A percentile compares a stretch with the other conserved stretches of the same genome.
Conservation (phyloP, 2,888 invertebrate genomes). For the Catocala nupta region DNA sequence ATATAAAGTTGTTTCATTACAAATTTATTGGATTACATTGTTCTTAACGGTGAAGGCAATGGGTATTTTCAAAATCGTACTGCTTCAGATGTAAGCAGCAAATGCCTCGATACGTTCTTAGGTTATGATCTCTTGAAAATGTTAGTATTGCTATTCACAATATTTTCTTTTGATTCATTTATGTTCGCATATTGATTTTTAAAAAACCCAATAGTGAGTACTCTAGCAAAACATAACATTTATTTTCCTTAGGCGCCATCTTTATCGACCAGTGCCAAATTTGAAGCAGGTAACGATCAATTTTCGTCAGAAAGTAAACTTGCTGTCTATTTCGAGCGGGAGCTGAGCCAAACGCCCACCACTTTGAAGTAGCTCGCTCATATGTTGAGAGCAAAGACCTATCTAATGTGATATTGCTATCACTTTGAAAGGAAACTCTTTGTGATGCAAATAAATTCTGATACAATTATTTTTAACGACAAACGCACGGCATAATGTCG, state of each 20-base stretch:
- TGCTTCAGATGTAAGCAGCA: too few species aligned
- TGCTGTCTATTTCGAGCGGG: slow-evolving; percentile 47
- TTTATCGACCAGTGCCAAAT: slow-evolving; percentile 21
- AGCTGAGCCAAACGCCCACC: slow-evolving; percentile 48
- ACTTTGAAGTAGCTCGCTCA: slow-evolving; percentile 9
- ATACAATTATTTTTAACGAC: slow-evolving; percentile 14
- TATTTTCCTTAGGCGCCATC: slow-evolving; percentile 33
- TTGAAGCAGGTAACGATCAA: slow-evolving; percentile 22
- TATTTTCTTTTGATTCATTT: too few species aligned
- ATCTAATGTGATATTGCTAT: slow-evolving; percentile 19
- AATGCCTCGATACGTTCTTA: too few species aligned
- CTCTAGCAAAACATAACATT: not conserved
- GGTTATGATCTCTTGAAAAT: too few species aligned
- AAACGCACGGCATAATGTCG: slow-evolving; percentile 2
- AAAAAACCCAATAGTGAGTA: not conserved
- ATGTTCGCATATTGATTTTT: too few species aligned
- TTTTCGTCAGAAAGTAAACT: slow-evolving; percentile 32
- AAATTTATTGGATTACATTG: too few species aligned
- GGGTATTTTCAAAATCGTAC: too few species aligned
- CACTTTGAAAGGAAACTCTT: slow-evolving; percentile 34
- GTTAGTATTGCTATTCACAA: too few species aligned
- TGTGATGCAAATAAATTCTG: slow-evolving; percentile 33
- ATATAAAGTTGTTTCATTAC: too few species aligned
- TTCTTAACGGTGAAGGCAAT: too few species aligned
- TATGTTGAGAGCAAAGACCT: slow-evolving; percentile 52